Evolutionary conservation across 2,797 vertebrate species (phyloP).

Genomic region (Vireo griseus): DNA sequence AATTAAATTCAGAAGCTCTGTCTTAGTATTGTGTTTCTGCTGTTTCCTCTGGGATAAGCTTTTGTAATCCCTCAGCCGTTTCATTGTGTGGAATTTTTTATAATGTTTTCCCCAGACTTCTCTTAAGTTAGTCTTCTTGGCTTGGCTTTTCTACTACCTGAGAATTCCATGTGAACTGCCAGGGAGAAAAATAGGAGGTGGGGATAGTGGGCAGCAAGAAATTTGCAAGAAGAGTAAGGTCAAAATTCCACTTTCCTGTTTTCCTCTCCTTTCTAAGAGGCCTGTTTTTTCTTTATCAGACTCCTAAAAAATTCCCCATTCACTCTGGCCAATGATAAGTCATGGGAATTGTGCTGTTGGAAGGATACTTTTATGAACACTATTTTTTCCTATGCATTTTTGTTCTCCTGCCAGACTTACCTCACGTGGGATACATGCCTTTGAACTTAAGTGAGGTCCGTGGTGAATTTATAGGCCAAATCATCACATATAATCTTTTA

Average conservation of each 20-base stretch:
- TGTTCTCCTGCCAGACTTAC: conserved; percentile 1
- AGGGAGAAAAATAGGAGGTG: neutral
- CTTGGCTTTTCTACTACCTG: neutral
- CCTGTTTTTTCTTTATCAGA: neutral
- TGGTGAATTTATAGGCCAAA: neutral
- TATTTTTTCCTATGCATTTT: neutral
- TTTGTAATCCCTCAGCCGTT: neutral
- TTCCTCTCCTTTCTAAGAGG: neutral
- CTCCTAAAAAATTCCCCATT: neutral
- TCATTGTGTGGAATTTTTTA: neutral
- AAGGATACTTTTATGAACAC: neutral
- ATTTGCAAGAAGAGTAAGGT: neutral
- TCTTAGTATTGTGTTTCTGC: neutral
- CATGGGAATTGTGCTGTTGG: neutral
- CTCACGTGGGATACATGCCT: neutral
- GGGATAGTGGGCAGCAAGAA: neutral
- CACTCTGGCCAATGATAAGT: neutral
- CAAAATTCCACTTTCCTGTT: neutral
- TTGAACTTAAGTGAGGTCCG: conserved; percentile 5
- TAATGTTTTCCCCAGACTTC: neutral
- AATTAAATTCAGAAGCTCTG: neutral
- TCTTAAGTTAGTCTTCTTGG: neutral
- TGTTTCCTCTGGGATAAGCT: neutral
- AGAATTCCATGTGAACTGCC: conserved; percentile 27
- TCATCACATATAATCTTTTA: neutral